Base-by-base conservation (phyloP, 2,888 invertebrate species). In the Acrobasis consociella region DNA sequence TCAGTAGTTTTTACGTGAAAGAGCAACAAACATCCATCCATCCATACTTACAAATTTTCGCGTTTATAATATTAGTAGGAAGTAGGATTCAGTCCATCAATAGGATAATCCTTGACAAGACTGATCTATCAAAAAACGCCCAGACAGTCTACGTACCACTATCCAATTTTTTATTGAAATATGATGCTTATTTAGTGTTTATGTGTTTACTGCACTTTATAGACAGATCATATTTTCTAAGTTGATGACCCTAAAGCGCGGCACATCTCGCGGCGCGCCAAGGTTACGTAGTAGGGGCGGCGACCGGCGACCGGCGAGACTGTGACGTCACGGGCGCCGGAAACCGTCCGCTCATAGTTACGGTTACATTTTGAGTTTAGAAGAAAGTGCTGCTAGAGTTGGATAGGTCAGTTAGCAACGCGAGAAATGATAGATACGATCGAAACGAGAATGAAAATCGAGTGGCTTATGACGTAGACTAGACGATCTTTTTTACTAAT, bases 301-400 rank as follows among this genome's bases (percentile, higher is more conserved):
- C 88, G 87, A 85, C 85, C 88, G 87, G 84, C 85, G 42, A 83
- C 85, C 88, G 87, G 84, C 85, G 86, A 83, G 89, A 85, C 87
- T 39, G 78, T 91, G 90, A 91, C 91, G 92, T 91, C 91, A 92
- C 90, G 83, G 91, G 89, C 91, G 91, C 89, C 91, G 91, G 91
- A 91, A 90, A 88, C 87, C 81, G 84, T 83, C 86, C 88, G 89
- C 84, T 89, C 86, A 89, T 91, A 91, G 89, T 87, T 87, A 91
- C 89, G 87, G 89, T 89, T 85, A 89, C 88, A 89, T 87, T 91
- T 91, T 89, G 89, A 90, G 83, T 89, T 90, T 90, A 90, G 87
- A 91, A 89, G 91, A 91, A 90, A 92, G 91, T 89, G 84, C 75
- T 85, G 77, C 77, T 76, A 74, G 81, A 79, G 85, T 91, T 83